Base-by-base conservation (phyloP, 2,888 invertebrate species). In the Brachypterus glaber region DNA sequence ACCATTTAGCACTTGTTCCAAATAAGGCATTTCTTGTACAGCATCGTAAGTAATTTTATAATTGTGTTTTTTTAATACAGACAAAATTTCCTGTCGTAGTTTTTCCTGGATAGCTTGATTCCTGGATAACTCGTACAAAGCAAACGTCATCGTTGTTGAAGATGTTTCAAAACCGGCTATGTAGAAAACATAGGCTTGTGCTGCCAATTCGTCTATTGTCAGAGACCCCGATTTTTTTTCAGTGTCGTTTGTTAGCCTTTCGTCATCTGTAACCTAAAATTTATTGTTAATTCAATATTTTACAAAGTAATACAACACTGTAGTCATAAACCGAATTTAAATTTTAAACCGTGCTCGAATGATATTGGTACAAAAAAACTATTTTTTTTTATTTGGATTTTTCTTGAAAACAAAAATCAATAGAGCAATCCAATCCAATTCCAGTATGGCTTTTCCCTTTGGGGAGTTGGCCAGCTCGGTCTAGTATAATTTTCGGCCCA, bases 101-200 rank as follows among this genome's bases (percentile, higher is more conserved):
- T 43, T 53, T 2, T 35, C 36, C 16, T 45, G 43, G 8, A 38
- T 27, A 5, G 38, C 36, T 9, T 36, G 39, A 30, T 43, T 37
- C 12, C 12, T 33, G 8, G 43, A 33, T 12, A 45, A 25, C 16
- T 45, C 45, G 13, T 37, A 40, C 15, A 42, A 18, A 17, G 35
- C 38, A 26, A 47, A 47, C 13, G 42, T 46, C 39, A 47, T 44
- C 7, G 44, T 37, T 1, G 44, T 44, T 5, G 47, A 47, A 8
- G 47, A 47, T 1, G 47, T 47, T 37, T 46, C 47, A 21, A 42
- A 47, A 12, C 47, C 47, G 13, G 45, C 47, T 16, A 61, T 3
- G 37, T 69, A 70, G 47, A 77, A 73, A 0, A 70, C 49, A 21
- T 71, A 63, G 3, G 71, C 68, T 40, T 76, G 73, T 0, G 73